Evolutionary conservation across 37 sponge, comb jelly and placozoan genomes (phyloP), one percentile per base, ranked within the genome.

Genomic region (Crambe crambe): DNA sequence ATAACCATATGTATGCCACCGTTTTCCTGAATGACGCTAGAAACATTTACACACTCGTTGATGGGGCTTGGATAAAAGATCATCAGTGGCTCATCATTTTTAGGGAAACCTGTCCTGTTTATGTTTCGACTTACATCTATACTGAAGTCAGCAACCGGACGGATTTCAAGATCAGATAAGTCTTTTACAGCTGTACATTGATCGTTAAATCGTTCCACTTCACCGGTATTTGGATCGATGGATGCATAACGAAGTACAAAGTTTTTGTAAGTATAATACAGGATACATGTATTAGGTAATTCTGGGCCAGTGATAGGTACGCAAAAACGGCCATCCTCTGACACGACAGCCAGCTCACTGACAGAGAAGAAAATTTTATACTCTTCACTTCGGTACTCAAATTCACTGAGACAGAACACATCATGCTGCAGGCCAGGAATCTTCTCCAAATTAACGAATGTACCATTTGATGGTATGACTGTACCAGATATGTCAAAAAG

Each of bases 351-450:
- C 3, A 75, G 2, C 59, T 75, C 37, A 56, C 44, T 34, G 2
- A 58, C 27, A 56, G 44, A 54, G 75, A 75, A 75, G 47, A 35
- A 75, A 32, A 56, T 75, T 56, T 51, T 2, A 26, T 20, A 75
- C 18, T 75, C 75, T 22, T 29, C 36, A 20, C 30, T 32, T 18
- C 75, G n/a, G 60, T 56, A 75, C 38, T 75, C 36, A 56, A 75
- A 75, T 51, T 75, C 75, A 37, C 75, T 75, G 23, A 75, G 30
- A 75, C 75, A 75, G 74, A 39, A 30, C 12, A 56, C 54, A 34
- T 35, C 75, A 44, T 17, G 20, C 2, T 9, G 21, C 2, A 25
- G 20, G 58, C 15, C 25, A 3, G 54, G 57, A 23, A 56, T 58
- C 2, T 47, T 51, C 54, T 75, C 75, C 26, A 75, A 29, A 29